Evolutionary conservation across 2,797 vertebrate genomes (phyloP).

Genomic region (Gobio occitaniae): DNA sequence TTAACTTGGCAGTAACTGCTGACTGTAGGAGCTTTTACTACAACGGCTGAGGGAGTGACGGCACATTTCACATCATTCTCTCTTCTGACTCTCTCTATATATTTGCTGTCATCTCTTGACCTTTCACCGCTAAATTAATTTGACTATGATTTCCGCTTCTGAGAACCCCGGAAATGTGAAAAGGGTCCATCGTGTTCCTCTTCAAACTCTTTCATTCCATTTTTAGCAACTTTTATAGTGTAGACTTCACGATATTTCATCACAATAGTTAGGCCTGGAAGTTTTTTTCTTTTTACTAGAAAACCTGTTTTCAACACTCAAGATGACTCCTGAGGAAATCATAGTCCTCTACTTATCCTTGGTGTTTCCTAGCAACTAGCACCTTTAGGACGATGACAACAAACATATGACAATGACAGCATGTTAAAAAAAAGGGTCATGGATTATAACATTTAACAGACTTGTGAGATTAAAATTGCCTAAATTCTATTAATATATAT

Average conservation of each 20-base stretch:
- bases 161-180: not conserved
- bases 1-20: too few relatives aligned
- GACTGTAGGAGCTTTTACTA: not conserved
- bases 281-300: conserved; percentile 5
- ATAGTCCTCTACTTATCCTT: conserved; percentile 59
- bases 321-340: conserved; percentile 58
- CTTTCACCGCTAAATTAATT: not conserved
- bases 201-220: not conserved
- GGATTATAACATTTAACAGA: conserved; percentile 8
- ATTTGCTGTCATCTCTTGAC: not conserved
- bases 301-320: conserved; percentile 30
- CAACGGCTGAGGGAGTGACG: not conserved
- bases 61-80: not conserved
- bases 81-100: not conserved
- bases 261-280: conserved; percentile 15
- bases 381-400: conserved; percentile 66
- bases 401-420: conserved; percentile 59
- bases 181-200: not conserved
- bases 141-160: not conserved
- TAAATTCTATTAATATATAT: not conserved
- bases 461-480: not conserved
- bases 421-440: conserved; percentile 52
- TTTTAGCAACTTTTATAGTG: not conserved
- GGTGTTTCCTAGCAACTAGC: conserved; percentile 79
- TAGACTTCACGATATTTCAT: not conserved